phyloP scores from a whole-genome alignment of 92 coral and sea anemone genomes.

The Blastomussa wellsi region DNA sequence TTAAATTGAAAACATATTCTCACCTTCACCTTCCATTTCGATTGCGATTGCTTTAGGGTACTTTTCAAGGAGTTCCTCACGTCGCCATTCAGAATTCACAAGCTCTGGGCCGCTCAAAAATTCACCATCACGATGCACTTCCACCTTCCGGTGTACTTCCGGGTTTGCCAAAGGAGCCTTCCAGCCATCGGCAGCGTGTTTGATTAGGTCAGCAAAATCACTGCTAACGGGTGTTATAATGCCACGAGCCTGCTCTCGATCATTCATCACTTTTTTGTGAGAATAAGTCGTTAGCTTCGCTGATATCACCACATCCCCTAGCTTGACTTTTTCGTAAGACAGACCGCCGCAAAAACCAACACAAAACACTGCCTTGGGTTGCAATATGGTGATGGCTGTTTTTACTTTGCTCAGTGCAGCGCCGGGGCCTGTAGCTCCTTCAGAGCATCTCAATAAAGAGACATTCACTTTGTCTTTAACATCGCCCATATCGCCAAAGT shows the following conservation, averaged over 20 bases:
- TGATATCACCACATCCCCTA: conserved; percentile 54
- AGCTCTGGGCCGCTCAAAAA: conserved; percentile 59
- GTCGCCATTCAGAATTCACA: conserved; percentile 22
- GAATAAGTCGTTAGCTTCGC: conserved; percentile 32
- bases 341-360: conserved; percentile 47
- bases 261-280: conserved; percentile 23
- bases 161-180: conserved; percentile 34
- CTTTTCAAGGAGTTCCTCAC: conserved; percentile 38
- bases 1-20: neutral
- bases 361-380: conserved; percentile 42
- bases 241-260: conserved; percentile 20
- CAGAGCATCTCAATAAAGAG: conserved; percentile 35
- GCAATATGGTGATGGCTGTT: conserved; percentile 29
- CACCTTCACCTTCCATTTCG: conserved; percentile 67
- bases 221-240: conserved; percentile 28
- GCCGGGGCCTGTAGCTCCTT: conserved; percentile 30
- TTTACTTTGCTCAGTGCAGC: conserved; percentile 17
- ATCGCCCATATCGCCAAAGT: conserved; percentile 43
- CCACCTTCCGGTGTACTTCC: neutral
- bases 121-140: conserved; percentile 37
- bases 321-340: conserved; percentile 31
- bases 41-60: conserved; percentile 44
- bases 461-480: conserved; percentile 30
- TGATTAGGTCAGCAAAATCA: conserved; percentile 34
- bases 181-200: conserved; percentile 36